Evolutionary conservation across 2,113 vertebrate species (phyloP), one percentile per base, ranked within the genome.

Genomic region (Chloebia gouldiae): DNA sequence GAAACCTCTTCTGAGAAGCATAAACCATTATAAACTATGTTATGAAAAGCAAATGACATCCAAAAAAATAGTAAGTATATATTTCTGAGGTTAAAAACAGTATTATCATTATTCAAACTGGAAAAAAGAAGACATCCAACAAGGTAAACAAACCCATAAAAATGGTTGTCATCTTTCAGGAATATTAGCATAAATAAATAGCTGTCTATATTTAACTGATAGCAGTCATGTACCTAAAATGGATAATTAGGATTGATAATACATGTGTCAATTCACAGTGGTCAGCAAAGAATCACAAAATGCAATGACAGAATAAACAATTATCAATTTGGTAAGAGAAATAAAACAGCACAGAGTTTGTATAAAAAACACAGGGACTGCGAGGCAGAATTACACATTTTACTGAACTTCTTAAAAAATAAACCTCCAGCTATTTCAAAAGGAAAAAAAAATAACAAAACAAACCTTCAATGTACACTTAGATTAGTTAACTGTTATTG

Each of bases 401-500:
- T 81, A 40, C 40, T 64, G 19, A 79, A 53, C 7, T 25, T 87
- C 20, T 63, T 54, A 10, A 40, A 68, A 51, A 64, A n/a, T 0
- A 1, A 57, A 37, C 1, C 1, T 21, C 8, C 6, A 56, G 22
- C 37, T 19, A 77, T 18, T 24, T 37, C 25, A 77, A 82, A 92
- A 84, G 1, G 6, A 28, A 35, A 54, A 57, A 37, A 49, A 15
- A 56, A 24, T 6, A 39, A 39, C 39, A 33, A 57, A 59, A 24
- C 15, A 40, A 40, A 40, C 40, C 31, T 59, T 42, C 45, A 82
- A 12, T 50, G 22, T 40, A 44, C 8, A 24, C 16, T 64, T 81
- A 56, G 31, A 49, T 88, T 81, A 90, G 66, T 75, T 78, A 78
- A 68, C 64, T 28, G 18, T 31, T 89, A 95, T 72, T 85, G 80